phyloP scores from a whole-genome alignment of 2,113 vertebrate species.

The Clarias magur region DNA sequence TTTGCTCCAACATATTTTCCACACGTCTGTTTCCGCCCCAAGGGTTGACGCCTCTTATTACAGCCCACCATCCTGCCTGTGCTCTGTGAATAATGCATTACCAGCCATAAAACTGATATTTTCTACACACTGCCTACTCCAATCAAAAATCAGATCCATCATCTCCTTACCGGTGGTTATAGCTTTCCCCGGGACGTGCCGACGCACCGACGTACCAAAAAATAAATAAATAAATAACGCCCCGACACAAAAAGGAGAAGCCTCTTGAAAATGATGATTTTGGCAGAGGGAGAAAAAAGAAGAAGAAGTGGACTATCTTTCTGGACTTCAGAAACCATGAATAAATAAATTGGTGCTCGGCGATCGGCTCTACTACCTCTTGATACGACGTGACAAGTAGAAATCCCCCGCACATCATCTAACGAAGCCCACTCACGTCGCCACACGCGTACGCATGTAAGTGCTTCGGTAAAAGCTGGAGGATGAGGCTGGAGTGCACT shows the following conservation, averaged over 20 bases:
- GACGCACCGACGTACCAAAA: not conserved
- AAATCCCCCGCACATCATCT: slow-evolving; percentile 25
- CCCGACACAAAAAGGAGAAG: not conserved
- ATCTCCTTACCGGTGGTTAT: slow-evolving; percentile 32
- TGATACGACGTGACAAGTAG: slow-evolving; percentile 46
- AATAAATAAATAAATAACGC: too few relatives aligned
- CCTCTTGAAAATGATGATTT: not conserved
- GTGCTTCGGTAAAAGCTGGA: slow-evolving; percentile 46
- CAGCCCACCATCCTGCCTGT: slow-evolving; percentile 7
- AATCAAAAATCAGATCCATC: slow-evolving; percentile 30
- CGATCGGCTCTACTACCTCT: slow-evolving; percentile 22
- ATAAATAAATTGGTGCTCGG: slow-evolving; percentile 34
- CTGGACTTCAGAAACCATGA: slow-evolving; percentile 44
- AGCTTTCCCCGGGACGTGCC: slow-evolving; percentile 6
- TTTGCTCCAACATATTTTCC: not conserved
- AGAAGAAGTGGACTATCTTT: slow-evolving; percentile 1
- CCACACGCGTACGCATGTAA: not conserved
- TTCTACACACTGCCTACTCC: slow-evolving; percentile 25
- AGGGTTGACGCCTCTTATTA: slow-evolving; percentile 44
- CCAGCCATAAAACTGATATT: slow-evolving; percentile 38
- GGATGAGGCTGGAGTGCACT: slow-evolving; percentile 34
- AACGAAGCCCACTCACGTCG: not conserved
- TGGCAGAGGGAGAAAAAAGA: not conserved
- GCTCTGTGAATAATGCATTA: slow-evolving; percentile 48
- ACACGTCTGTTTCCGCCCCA: slow-evolving; percentile 17